Conservation (phyloP, 2,888 invertebrate genomes). For the Perizoma affinitatum region DNA sequence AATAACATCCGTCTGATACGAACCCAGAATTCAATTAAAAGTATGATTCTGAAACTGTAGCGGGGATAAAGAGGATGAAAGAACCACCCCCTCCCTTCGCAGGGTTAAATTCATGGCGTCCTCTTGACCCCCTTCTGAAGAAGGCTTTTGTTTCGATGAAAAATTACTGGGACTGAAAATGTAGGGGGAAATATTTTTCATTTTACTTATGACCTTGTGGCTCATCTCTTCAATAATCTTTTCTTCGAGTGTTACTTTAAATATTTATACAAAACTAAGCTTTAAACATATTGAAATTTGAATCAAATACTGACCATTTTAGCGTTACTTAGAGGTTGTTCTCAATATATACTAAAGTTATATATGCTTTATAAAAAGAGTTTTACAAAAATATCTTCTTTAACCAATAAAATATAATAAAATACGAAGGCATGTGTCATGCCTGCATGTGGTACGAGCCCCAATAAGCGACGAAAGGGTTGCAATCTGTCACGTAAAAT, state of each 20-base stretch:
- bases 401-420: too few species aligned
- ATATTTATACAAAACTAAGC: neutral
- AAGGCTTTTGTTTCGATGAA: slow-evolving; percentile 77
- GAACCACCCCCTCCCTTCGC: slow-evolving; percentile 43
- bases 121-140: slow-evolving; percentile 70
- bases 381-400: too few species aligned
- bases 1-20: slow-evolving; percentile 43
- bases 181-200: slow-evolving; percentile 42
- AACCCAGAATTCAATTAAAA: slow-evolving; percentile 62
- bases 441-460: too few species aligned
- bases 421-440: too few species aligned
- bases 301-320: too few species aligned
- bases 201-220: slow-evolving; percentile 23
- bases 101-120: slow-evolving; percentile 57
- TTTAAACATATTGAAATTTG: too few species aligned
- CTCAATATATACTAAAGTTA: too few species aligned
- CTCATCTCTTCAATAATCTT: neutral
- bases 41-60: slow-evolving; percentile 60
- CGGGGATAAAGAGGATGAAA: slow-evolving; percentile 33
- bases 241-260: neutral
- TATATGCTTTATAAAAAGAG: too few species aligned
- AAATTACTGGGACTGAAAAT: slow-evolving; percentile 63
- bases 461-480: too few species aligned
- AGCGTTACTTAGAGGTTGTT: too few species aligned
- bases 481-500: too few species aligned